Conservation (phyloP, 2,113 vertebrate species). For the Archilochus colubris region DNA sequence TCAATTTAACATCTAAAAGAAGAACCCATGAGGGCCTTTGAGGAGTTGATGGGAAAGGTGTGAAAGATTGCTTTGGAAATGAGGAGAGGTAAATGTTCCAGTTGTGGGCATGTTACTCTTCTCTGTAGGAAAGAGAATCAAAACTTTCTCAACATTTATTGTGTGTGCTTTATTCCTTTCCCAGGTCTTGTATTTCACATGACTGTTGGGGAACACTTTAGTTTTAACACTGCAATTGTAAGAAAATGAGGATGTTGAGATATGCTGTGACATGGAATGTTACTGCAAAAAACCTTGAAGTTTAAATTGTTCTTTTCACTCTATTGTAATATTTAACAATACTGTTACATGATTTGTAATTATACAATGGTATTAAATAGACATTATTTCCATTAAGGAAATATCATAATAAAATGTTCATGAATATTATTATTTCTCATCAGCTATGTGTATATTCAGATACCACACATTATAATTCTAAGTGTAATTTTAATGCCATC, state of each 20-base stretch:
- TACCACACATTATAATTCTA: background rate
- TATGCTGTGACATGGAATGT: background rate
- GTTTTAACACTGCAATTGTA: background rate
- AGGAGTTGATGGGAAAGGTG: background rate
- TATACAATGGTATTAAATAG: background rate
- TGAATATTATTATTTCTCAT: background rate
- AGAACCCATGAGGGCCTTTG: background rate
- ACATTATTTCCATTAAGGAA: constrained; percentile 13
- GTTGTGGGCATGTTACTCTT: background rate
- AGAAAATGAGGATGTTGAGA: constrained; percentile 2
- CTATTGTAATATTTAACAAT: background rate
- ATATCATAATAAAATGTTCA: background rate
- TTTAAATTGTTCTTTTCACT: constrained; percentile 17
- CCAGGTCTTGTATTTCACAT: background rate
- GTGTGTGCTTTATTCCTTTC: background rate
- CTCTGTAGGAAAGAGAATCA: background rate
- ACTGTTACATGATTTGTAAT: background rate
- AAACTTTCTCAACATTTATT: background rate
- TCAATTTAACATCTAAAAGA: background rate
- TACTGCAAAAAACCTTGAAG: background rate
- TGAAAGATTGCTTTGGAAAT: background rate
- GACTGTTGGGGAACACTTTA: background rate
- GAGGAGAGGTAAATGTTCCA: background rate
- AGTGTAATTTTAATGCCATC: background rate
- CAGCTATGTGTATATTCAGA: background rate